Conservation (phyloP, 2,797 vertebrate species). For the Lepidocolaptes lacrymiger region DNA sequence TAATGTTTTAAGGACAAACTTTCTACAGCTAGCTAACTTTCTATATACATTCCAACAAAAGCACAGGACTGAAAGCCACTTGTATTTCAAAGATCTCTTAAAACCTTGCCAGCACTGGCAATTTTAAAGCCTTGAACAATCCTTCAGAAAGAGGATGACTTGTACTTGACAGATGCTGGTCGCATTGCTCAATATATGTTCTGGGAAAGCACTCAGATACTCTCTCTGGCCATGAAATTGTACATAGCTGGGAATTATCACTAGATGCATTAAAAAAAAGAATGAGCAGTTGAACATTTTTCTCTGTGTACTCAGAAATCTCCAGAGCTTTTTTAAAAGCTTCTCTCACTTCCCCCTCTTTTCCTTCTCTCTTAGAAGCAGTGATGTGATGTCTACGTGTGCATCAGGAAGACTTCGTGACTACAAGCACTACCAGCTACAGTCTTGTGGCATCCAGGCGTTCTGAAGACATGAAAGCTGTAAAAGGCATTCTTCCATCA, state of each 20-base stretch:
- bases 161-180: not conserved
- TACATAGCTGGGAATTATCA: not conserved
- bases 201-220: not conserved
- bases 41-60: not conserved
- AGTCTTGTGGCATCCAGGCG: not conserved
- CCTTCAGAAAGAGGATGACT: not conserved
- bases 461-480: not conserved
- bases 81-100: not conserved
- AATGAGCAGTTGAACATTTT: not conserved
- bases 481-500: not conserved
- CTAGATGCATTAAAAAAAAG: not conserved
- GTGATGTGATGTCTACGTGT: not conserved
- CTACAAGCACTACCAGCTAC: slow-evolving; percentile 14
- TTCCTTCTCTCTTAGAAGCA: slow-evolving; percentile 4
- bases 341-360: slow-evolving; percentile 18
- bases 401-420: not conserved
- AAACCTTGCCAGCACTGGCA: not conserved
- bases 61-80: not conserved
- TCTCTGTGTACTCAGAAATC: not conserved
- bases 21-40: not conserved
- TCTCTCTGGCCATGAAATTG: not conserved
- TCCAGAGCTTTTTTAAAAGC: not conserved
- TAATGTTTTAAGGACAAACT: not conserved
- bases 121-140: not conserved
- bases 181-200: not conserved